A percentile compares a stretch with the other conserved stretches of the same genome.
Evolutionary conservation across 1,140 invertebrate species (phyloP).

Genomic region (Mylabris phalerata): DNA sequence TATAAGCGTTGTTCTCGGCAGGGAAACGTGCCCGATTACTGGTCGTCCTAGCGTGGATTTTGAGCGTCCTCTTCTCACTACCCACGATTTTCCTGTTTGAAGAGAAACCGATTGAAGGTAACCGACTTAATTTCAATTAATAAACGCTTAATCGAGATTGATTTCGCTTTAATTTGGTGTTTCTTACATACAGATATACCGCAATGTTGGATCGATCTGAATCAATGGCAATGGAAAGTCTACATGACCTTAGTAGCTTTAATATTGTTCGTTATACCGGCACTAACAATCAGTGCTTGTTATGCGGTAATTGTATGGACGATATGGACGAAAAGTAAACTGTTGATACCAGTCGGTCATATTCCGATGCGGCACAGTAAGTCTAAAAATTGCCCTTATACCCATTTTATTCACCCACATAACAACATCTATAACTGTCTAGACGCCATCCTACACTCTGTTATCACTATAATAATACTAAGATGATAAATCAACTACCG

Average conservation of each 20-base stretch:
- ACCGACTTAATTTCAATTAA: conserved; percentile 4
- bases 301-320: conserved; percentile 89
- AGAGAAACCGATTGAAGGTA: conserved; percentile 69
- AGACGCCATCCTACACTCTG: too few species aligned
- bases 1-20: conserved; percentile 41
- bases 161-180: conserved; percentile 5
- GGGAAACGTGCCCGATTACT: conserved; percentile 75
- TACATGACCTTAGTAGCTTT: conserved; percentile 82
- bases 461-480: too few species aligned
- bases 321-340: conserved; percentile 79
- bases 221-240: conserved; percentile 73
- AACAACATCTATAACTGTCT: too few species aligned
- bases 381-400: not conserved
- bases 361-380: conserved; percentile 33
- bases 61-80: conserved; percentile 76
- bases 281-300: conserved; percentile 83
- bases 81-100: conserved; percentile 79
- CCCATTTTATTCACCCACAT: too few species aligned
- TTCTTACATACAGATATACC: conserved; percentile 50
- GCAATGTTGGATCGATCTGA: conserved; percentile 89
- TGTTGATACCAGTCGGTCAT: conserved; percentile 43
- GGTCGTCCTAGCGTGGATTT: conserved; percentile 72
- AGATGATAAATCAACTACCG: too few species aligned
- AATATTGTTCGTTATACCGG: conserved; percentile 80
- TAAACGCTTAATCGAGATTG: not conserved